Percentiles rank a stretch among this genome's conserved stretches.
Conservation (phyloP, 2,113 vertebrate genomes). For the Probosciger aterrimus region DNA sequence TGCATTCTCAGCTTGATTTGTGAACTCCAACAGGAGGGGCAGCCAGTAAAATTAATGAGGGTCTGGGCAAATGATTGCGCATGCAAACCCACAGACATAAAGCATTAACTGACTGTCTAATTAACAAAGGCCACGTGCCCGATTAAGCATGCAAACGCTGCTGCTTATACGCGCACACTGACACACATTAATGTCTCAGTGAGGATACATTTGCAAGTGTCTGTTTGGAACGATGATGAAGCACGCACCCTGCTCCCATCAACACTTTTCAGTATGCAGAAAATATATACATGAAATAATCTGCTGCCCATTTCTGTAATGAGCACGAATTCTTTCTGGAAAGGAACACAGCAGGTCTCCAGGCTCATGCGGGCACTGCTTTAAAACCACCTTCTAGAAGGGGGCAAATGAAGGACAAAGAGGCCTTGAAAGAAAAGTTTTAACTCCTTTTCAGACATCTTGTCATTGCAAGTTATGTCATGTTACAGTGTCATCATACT, state of each 20-base stretch:
- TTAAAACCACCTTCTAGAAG: background rate
- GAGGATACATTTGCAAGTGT: conserved; percentile 48
- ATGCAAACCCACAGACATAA: conserved; percentile 59
- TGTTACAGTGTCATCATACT: fast-evolving
- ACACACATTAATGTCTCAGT: conserved; percentile 39
- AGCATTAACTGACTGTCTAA: conserved; percentile 65
- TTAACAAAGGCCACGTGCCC: conserved; percentile 65
- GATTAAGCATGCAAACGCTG: conserved; percentile 40
- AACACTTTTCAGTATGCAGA: conserved; percentile 25
- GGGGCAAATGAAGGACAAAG: background rate
- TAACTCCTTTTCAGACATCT: background rate
- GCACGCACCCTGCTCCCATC: conserved; percentile 23
- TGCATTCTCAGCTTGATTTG: conserved; percentile 63
- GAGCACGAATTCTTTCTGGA: conserved; percentile 11
- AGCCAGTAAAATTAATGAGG: conserved; percentile 70
- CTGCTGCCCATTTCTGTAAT: conserved; percentile 13
- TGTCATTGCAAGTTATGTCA: background rate
- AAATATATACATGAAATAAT: background rate
- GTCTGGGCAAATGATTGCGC: conserved; percentile 62
- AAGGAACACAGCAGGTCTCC: conserved; percentile 28
- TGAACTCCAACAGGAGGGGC: conserved; percentile 67
- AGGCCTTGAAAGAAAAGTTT: conserved; percentile 28
- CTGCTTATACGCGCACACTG: conserved; percentile 7
- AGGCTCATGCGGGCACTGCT: background rate
- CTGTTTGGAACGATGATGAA: conserved; percentile 24